Percentiles rank a stretch among this genome's conserved stretches.
Conservation (phyloP, 2,797 vertebrate species). For the Anguilla megastoma region DNA sequence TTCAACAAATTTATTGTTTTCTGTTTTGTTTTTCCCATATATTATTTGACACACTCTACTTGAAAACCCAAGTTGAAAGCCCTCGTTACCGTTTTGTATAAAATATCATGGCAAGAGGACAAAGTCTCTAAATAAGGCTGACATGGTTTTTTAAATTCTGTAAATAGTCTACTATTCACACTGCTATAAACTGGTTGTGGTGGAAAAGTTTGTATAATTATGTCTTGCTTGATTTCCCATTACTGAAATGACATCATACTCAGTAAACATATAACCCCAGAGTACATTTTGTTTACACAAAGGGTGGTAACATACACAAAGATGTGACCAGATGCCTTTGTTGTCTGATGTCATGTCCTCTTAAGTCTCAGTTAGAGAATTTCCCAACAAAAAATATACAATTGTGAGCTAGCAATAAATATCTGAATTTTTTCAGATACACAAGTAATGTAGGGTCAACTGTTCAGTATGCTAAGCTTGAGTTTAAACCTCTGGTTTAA, state of each 20-base stretch:
- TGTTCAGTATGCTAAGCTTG: too few relatives aligned
- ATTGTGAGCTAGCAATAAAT: background rate
- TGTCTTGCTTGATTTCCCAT: background rate
- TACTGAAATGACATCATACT: background rate
- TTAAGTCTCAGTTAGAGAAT: background rate
- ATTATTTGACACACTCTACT: background rate
- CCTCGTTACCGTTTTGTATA: background rate
- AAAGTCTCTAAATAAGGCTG: background rate
- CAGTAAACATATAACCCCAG: background rate
- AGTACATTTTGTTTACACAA: conserved; percentile 17
- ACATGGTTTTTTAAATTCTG: background rate
- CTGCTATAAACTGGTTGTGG: background rate
- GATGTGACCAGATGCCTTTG: conserved; percentile 16
- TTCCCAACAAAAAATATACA: background rate
- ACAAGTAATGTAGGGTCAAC: background rate
- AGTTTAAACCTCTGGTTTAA: background rate
- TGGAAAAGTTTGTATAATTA: background rate
- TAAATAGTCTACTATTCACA: background rate
- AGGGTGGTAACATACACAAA: conserved; percentile 24
- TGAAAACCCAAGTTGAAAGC: background rate
- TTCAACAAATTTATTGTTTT: background rate
- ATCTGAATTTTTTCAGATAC: background rate
- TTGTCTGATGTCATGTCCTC: background rate
- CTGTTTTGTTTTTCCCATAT: background rate
- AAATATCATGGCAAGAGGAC: background rate